Evolutionary conservation across 2,797 vertebrate genomes (phyloP).

Genomic region (Uromys caudimaculatus): DNA sequence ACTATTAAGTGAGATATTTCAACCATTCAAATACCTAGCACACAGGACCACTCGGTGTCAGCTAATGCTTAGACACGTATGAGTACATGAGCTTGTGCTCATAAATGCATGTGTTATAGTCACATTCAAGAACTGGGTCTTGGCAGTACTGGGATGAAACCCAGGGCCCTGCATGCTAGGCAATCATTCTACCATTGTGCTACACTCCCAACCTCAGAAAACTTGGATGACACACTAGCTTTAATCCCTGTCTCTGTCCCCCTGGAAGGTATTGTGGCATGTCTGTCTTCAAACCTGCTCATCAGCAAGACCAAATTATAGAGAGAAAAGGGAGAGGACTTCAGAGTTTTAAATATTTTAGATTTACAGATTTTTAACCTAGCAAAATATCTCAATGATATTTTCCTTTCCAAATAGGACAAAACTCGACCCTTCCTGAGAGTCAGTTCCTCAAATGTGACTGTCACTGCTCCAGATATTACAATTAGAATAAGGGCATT

Average conservation of each 20-base stretch:
- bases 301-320: neutral
- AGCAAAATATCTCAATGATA: neutral
- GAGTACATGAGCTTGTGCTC: neutral
- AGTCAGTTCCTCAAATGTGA: neutral
- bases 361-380: neutral
- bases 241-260: neutral
- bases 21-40: neutral
- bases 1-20: neutral
- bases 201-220: neutral
- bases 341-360: neutral
- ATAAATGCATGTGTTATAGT: neutral
- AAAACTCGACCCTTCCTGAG: neutral
- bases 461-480: neutral
- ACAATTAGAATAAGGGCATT: neutral
- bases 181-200: neutral
- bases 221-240: neutral
- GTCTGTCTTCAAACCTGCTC: neutral
- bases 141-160: neutral
- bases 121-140: neutral
- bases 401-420: neutral
- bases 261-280: neutral
- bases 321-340: neutral
- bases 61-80: neutral
- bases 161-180: neutral
- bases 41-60: neutral